Base-by-base conservation (phyloP, 2,888 invertebrate genomes). In the Agrochola circellaris region DNA sequence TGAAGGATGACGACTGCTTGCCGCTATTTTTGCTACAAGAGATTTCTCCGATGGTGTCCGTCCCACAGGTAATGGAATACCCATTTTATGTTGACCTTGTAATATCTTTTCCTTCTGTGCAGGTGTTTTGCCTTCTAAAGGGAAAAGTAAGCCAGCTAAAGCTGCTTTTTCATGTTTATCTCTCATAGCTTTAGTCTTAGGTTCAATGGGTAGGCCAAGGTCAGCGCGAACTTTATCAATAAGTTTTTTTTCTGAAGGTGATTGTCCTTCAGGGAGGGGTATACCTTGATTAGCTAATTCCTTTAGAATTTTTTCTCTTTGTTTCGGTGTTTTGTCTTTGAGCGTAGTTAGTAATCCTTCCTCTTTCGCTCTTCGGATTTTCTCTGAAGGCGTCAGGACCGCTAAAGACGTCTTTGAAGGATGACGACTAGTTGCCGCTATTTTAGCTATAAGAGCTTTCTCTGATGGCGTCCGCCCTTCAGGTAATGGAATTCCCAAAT, bases 401-500 rank as follows among this genome's bases (percentile, higher is more conserved):
- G 54, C 11, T 54, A 11, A 23, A 6, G 17, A 15, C 15, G 13
- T 17, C 9, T 2, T 34, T 34, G 73, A 58, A 15, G n/a, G 20
- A 42, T n/a, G 20, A 26, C 45, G 38, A 8, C 70, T 48, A 8
- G 20, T 0, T 20, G 51, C 51, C 2, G 8, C 17, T 51, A 91
- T 67, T 60, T 88, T 89, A 0, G 82, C 73, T 9, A 91, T 85
- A 0, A 91, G 54, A 26, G 85, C 72, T 72, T 88, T 88, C 61
- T 89, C 89, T 0, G 89, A 88, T 23, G 77, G 45, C 0, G 90
- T 89, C 6, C 67, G 30, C 6, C 67, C 67, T 2, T 23, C 9
- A 51, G 15, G 92, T 67, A 79, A 67, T 30, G 74, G 48, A 1
- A 79, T 81, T 0, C 54, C 66, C 20, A 74, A 20, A 15, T 87